Evolutionary conservation across 1,140 invertebrate species (phyloP).

Genomic region (Aphaenogaster rudis): DNA sequence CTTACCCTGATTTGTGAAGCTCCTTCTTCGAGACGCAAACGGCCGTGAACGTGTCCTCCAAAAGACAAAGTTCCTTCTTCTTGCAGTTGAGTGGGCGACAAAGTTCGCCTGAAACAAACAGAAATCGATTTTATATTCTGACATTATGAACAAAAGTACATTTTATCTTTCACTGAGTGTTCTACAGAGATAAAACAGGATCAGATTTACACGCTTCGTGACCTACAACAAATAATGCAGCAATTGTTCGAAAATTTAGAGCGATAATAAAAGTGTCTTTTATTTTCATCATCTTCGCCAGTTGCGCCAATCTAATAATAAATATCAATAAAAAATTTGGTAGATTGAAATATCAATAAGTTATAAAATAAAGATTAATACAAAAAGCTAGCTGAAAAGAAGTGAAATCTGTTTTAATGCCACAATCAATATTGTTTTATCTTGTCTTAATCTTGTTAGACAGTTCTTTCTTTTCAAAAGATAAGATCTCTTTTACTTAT

Average conservation of each 20-base stretch:
- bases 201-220: background rate
- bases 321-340: background rate
- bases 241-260: conserved; percentile 1
- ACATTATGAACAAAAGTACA: background rate
- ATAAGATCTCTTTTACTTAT: background rate
- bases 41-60: conserved; percentile 95
- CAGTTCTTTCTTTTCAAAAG: background rate
- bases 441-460: background rate
- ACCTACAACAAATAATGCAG: background rate
- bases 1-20: conserved; percentile 93
- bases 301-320: background rate
- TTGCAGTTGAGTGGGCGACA: conserved; percentile 95
- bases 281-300: background rate
- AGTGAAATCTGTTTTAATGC: background rate
- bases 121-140: background rate
- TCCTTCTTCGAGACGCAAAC: conserved; percentile 96
- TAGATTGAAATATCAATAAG: background rate
- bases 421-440: background rate
- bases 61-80: conserved; percentile 94
- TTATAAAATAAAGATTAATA: background rate
- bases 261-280: background rate
- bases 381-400: background rate
- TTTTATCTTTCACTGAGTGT: background rate
- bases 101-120: conserved; percentile 91
- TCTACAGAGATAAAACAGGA: background rate